These are phyloP conservation scores for Lagocephalus sceleratus DNA, from an alignment of 2,797 vertebrate genomes.

Conservation along the genomic window DNA sequence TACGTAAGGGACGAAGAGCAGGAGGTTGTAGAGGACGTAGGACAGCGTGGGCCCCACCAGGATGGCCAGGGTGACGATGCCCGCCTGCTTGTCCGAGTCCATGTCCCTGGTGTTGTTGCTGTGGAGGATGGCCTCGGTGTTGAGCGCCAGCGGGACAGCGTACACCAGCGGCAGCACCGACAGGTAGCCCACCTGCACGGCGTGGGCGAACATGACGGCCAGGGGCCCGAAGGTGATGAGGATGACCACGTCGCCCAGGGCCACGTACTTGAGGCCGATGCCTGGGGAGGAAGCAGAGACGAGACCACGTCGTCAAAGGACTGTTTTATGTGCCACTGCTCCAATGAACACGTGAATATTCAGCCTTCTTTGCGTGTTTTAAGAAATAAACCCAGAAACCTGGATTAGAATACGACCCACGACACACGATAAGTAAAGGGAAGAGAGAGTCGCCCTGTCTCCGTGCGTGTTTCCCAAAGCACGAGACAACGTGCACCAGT, in stretches of 20 bases:
- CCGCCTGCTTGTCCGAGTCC: conserved; percentile 93
- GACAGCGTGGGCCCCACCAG: conserved; percentile 90
- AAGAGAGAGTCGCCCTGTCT: too few relatives aligned
- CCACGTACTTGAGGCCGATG: conserved; percentile 96
- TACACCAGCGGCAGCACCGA: conserved; percentile 90
- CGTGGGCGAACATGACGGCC: conserved; percentile 95
- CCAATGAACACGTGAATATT: too few relatives aligned
- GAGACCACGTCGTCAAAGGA: too few relatives aligned
- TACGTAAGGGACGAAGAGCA: conserved; percentile 94
- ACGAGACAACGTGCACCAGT: too few relatives aligned
- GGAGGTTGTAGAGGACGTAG: conserved; percentile 88
- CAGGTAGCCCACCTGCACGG: conserved; percentile 94
- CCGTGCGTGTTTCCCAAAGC: too few relatives aligned
- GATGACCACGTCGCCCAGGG: conserved; percentile 94
- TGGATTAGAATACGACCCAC: too few relatives aligned
- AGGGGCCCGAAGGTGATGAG: conserved; percentile 97
- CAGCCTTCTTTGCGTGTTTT: too few relatives aligned
- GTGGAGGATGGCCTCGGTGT: conserved; percentile 96
- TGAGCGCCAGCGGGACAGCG: conserved; percentile 90
- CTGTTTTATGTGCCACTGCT: too few relatives aligned
- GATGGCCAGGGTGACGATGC: conserved; percentile 96
- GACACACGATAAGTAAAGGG: too few relatives aligned
- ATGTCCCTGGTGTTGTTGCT: conserved; percentile 98
- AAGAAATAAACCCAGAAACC: too few relatives aligned
- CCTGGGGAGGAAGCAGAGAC: conserved; percentile 68